Percentiles rank a stretch among this genome's conserved stretches.
phyloP scores from a whole-genome alignment of 2,888 invertebrate species.

The Automeris io region DNA sequence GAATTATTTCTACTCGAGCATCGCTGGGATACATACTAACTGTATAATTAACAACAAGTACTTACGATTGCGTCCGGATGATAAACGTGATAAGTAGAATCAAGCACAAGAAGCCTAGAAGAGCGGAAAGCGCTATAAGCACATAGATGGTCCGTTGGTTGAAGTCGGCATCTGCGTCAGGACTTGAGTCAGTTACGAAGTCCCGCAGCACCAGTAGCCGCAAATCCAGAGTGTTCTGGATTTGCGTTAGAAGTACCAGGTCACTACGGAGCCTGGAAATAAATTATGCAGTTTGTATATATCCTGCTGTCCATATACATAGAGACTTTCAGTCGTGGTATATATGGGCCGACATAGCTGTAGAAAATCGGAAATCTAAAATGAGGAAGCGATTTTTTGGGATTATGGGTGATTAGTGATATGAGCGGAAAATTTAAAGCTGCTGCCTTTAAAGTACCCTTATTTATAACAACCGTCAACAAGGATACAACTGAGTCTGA shows the following conservation, averaged over 20 bases:
- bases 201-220: slow-evolving; percentile 57
- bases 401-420: slow-evolving; percentile 8
- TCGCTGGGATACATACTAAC: background rate
- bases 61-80: slow-evolving; percentile 76
- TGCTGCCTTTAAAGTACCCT: slow-evolving; percentile 16
- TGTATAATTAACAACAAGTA: slow-evolving; percentile 9
- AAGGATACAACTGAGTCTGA: slow-evolving; percentile 14
- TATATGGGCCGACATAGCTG: no score
- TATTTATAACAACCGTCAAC: slow-evolving; percentile 22
- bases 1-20: no score
- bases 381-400: slow-evolving; percentile 7
- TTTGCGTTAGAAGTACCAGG: slow-evolving; percentile 50
- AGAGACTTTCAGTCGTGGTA: no score
- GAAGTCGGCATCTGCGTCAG: slow-evolving; percentile 33
- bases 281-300: background rate
- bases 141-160: slow-evolving; percentile 64
- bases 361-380: background rate
- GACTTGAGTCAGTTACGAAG: slow-evolving; percentile 53
- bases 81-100: slow-evolving; percentile 72
- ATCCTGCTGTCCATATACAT: no score
- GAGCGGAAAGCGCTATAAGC: slow-evolving; percentile 71
- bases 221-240: slow-evolving; percentile 49
- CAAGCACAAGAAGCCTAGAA: slow-evolving; percentile 62
- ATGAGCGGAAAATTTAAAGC: slow-evolving; percentile 14
- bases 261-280: slow-evolving; percentile 60